Base-by-base conservation (phyloP, 2,113 vertebrate genomes). In the Callipepla squamata region DNA sequence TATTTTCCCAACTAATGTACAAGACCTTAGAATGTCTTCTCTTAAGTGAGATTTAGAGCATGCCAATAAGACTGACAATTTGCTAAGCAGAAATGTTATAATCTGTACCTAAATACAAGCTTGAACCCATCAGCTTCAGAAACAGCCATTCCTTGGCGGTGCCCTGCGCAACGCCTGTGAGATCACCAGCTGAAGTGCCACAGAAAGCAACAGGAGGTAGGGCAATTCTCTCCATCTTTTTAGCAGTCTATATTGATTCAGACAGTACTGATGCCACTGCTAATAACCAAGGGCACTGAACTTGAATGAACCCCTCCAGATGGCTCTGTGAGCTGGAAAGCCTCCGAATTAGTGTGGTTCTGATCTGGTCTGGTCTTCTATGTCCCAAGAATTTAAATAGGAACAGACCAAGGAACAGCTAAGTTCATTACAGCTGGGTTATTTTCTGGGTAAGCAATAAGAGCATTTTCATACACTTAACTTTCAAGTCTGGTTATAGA, bases 271-370 rank as follows among this genome's bases (percentile, higher is more conserved):
- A 7, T 91, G 85, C 72, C 70, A 87, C 68, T 2, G 38, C 88
- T 96, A 93, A 93, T 88, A 93, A 93, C 55, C 61, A 83, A 90
- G 80, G 72, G 65, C 59, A 34, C 90, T 96, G 96, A 95, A 96
- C 94, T 92, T 81, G 85, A 96, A 92, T 96, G 88, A 96, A 96
- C 94, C 90, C 51, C 92, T 65, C 90, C 96, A 96, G 96, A 96
- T 96, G 94, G 94, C 85, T 85, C 72, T n/a, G 68, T 73, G 85
- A 95, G 92, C 90, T 94, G 79, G 87, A 95, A 94, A 95, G 94
- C 87, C 92, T 83, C 79, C 48, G 96, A 96, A 96, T 96, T 94
- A 96, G 85, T 5, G 7, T 63, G 47, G 82, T 86, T 95, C 79
- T 96, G 79, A 96, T 92, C 93, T 74, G 55, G 87, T 50, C 85